A percentile compares a stretch with the other conserved stretches of the same genome.
Conservation (phyloP, 2,888 invertebrate genomes). For the Heteromurus nitidus region DNA sequence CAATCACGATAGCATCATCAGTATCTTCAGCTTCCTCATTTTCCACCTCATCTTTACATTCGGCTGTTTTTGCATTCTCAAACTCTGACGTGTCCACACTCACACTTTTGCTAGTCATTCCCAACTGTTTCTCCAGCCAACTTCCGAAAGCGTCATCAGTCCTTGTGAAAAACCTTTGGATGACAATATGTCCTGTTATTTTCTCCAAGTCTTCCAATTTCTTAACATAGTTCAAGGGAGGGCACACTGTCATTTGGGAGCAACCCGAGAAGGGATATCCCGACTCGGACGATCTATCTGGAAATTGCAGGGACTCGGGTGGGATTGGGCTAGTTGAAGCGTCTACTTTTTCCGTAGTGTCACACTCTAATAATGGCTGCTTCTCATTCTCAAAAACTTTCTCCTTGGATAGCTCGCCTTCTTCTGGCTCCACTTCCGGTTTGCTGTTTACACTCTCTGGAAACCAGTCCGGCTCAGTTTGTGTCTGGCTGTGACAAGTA, state of each 20-base stretch:
- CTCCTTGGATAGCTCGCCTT: background rate
- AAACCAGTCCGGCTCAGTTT: conserved; percentile 39
- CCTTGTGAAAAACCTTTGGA: conserved; percentile 71
- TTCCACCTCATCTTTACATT: conserved; percentile 29
- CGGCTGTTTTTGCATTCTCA: conserved; percentile 60
- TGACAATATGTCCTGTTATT: conserved; percentile 72
- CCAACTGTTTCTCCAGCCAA: conserved; percentile 71
- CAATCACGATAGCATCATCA: background rate
- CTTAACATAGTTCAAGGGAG: conserved; percentile 60
- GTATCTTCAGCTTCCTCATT: background rate
- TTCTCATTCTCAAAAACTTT: background rate
- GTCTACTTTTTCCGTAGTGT: conserved; percentile 40
- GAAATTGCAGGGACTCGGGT: conserved; percentile 27
- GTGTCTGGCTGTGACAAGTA: conserved; percentile 65
- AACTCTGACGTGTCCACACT: conserved; percentile 64
- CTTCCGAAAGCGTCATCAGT: conserved; percentile 71
- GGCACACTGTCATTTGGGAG: conserved; percentile 58
- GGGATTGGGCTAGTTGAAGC: conserved; percentile 64
- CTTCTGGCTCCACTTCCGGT: conserved; percentile 32
- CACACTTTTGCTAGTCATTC: conserved; percentile 66
- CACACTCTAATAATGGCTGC: background rate
- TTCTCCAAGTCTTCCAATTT: conserved; percentile 72
- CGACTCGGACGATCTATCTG: conserved; percentile 3
- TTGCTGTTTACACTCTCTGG: conserved; percentile 24
- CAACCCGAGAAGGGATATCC: conserved; percentile 41